Conservation (phyloP, 2,113 vertebrate genomes). For the Corynorhinus townsendii region DNA sequence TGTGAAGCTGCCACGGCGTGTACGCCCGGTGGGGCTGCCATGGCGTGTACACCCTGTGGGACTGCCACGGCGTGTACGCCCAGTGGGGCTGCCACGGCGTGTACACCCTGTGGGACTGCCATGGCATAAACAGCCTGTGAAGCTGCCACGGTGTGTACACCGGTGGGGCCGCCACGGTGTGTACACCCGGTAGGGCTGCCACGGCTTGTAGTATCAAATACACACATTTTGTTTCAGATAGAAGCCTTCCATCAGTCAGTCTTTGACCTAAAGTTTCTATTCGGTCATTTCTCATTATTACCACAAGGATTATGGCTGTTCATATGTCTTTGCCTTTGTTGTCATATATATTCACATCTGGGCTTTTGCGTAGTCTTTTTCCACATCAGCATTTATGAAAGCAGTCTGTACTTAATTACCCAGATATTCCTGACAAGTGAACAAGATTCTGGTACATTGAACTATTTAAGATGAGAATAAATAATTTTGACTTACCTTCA, state of each 20-base stretch:
- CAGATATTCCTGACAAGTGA: neutral
- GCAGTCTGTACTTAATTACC: neutral
- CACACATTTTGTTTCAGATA: neutral
- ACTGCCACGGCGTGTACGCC: neutral
- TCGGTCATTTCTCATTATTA: neutral
- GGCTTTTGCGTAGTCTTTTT: slow-evolving; percentile 8
- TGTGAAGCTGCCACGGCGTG: neutral
- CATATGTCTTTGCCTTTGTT: neutral
- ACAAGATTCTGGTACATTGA: neutral
- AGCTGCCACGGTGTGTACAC: too few relatives aligned
- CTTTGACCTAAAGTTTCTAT: neutral
- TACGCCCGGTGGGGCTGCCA: neutral
- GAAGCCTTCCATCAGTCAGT: neutral
- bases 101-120: too few relatives aligned
- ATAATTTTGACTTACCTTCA: slow-evolving; percentile 5
- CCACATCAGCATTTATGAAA: neutral
- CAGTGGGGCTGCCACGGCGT: too few relatives aligned
- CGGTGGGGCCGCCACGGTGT: too few relatives aligned
- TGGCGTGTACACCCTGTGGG: neutral
- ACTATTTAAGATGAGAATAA: slow-evolving; percentile 16
- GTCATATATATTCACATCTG: neutral
- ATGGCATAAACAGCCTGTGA: too few relatives aligned
- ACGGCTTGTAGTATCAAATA: neutral
- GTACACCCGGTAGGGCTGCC: neutral
- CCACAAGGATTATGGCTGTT: neutral